A percentile compares a stretch with the other conserved stretches of the same genome.
phyloP scores from a whole-genome alignment of 2,888 invertebrate genomes.

The Stictocephala bisonia region DNA sequence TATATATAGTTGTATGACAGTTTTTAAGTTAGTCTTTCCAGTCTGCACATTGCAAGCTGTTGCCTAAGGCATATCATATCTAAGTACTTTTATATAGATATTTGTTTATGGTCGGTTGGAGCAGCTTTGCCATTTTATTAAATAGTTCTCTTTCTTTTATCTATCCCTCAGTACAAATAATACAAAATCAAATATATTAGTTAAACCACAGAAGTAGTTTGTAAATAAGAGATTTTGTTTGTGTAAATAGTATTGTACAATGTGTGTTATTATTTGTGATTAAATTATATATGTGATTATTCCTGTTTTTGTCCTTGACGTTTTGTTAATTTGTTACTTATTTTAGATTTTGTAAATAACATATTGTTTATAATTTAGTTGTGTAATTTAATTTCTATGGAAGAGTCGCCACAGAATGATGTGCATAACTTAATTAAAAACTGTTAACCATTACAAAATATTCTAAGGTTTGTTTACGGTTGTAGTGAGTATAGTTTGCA shows the following conservation, averaged over 20 bases:
- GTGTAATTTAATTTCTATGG: background rate
- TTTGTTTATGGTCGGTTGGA: no score
- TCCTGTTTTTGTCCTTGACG: conserved; percentile 23
- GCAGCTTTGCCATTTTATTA: no score
- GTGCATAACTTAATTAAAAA: background rate
- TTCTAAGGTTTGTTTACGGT: no score
- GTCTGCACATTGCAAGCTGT: no score
- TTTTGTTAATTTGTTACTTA: conserved; percentile 36
- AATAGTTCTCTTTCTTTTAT: background rate
- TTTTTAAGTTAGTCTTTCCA: no score
- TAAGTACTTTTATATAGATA: no score
- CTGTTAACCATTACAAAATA: no score
- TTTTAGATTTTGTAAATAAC: conserved; percentile 34
- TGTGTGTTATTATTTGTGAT: conserved; percentile 37
- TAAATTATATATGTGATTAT: conserved; percentile 36
- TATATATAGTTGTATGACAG: no score
- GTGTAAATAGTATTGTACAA: conserved; percentile 33
- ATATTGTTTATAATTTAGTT: conserved; percentile 28
- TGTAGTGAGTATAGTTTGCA: no score
- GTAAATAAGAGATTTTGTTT: conserved; percentile 22
- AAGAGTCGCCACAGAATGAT: background rate
- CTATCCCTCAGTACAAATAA: conserved; percentile 2
- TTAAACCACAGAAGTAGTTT: background rate
- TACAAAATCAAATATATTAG: conserved; percentile 15
- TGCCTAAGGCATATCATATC: no score